Percentiles rank a stretch among this genome's conserved stretches.
Evolutionary conservation across 1,140 invertebrate genomes (phyloP).

Genomic region (Leguminivora glycinivorella): DNA sequence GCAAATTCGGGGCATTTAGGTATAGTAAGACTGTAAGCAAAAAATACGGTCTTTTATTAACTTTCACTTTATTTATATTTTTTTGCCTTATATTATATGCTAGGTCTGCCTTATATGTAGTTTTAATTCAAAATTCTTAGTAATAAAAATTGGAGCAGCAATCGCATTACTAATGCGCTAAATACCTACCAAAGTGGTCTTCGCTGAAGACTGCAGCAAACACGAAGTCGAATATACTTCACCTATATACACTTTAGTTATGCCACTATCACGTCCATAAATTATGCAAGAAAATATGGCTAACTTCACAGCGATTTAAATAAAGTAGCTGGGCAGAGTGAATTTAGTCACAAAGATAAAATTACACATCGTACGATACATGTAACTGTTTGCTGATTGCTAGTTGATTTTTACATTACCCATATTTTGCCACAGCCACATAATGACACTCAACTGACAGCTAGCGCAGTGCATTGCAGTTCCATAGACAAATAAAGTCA

Average conservation of each 20-base stretch:
- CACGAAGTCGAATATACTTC: background rate
- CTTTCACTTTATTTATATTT: too few relatives aligned
- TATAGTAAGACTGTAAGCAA: too few relatives aligned
- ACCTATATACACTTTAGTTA: background rate
- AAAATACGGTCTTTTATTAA: too few relatives aligned
- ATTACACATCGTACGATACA: background rate
- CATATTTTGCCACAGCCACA: background rate
- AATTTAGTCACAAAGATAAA: background rate
- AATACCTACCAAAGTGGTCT: background rate
- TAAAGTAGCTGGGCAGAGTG: background rate
- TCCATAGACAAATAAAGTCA: background rate
- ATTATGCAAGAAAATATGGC: constrained; percentile 4
- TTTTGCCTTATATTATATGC: too few relatives aligned
- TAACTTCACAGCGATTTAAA: background rate
- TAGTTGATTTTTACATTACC: background rate
- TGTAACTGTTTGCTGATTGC: background rate
- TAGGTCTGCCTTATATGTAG: too few relatives aligned
- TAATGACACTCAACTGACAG: background rate
- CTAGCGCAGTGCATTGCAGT: background rate
- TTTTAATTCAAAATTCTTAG: too few relatives aligned
- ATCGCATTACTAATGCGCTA: background rate
- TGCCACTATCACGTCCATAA: background rate
- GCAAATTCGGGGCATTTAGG: too few relatives aligned
- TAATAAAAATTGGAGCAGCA: background rate
- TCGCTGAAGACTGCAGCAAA: constrained; percentile 1